Base-by-base conservation (phyloP, 30 jellyfish, hydroid and myxozoan species). In the Aurelia sp. region DNA sequence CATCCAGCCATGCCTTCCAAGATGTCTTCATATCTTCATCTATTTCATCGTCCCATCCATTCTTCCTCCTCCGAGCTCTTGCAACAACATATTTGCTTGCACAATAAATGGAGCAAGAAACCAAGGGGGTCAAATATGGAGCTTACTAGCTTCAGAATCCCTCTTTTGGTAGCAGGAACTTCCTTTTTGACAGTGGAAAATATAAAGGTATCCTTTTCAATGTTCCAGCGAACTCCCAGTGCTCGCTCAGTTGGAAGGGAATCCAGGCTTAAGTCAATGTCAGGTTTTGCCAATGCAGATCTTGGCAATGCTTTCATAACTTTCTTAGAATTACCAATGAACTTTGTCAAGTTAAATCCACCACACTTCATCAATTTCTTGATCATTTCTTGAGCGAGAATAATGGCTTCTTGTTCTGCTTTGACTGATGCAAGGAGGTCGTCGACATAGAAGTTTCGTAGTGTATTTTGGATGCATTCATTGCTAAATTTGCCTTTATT, bases 61-160 rank as follows among this genome's bases (percentile, higher is more conserved):
- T 7, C 18, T 48, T 72, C 12, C 22, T 69, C 12, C 66, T 17
- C 83, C 83, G 10, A 72, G 83, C 17, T 72, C 83, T 72, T 72
- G 83, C 22, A 72, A 20, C 22, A 48, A 18, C 22, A 72, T 31
- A 61, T 75, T 75, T 4, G 86, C 77, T 75, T 52, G 21, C 11
- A 75, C 15, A 58, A 75, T 31, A 82, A n/a, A 19, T 18, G 52
- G 81, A 48, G 40, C 21, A 27, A 75, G 40, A 19, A 50, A 48
- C 86, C 86, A 22, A 75, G 55, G 11, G 76, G 86, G 22, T 72
- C 83, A 30, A 72, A 72, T 15, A 9, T 41, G 33, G 83, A 27
- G 35, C 83, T 72, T n/a, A 72, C 83, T 10, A 48, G 12, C 33
- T 27, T 27, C 33, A 27, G 33, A 27, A 27, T 27, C 33, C 33